These are phyloP conservation scores for Melopsittacus undulatus DNA, from an alignment of 2,797 vertebrate species.

Conservation along the genomic window DNA sequence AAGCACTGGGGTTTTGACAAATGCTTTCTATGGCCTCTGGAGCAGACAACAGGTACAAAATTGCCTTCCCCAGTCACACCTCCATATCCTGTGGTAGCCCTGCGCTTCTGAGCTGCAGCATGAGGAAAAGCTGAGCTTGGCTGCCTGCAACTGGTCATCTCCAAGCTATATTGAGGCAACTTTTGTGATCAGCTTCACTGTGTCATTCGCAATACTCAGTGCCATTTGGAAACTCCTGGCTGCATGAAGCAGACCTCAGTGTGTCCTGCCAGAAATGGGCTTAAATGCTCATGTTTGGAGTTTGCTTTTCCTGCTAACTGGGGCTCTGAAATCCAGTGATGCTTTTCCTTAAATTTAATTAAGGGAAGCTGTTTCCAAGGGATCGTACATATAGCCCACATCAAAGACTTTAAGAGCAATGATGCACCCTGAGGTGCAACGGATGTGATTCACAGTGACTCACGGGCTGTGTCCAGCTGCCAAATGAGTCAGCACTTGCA, in stretches of 20 bases:
- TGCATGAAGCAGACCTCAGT: not conserved
- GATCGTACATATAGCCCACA: not conserved
- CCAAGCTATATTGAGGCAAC: not conserved
- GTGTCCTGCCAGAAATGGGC: not conserved
- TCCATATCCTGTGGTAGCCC: not conserved
- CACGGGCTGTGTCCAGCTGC: not conserved
- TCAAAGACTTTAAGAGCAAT: not conserved
- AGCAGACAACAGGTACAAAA: not conserved
- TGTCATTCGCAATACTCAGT: not conserved
- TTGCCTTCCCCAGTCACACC: not conserved
- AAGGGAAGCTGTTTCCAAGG: constrained; percentile 32
- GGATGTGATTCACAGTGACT: constrained; percentile 13
- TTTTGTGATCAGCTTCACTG: not conserved
- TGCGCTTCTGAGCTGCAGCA: not conserved
- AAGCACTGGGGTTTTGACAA: not conserved
- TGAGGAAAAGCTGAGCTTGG: not conserved
- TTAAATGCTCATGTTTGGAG: not conserved
- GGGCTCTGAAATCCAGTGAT: not conserved
- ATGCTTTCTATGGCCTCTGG: not conserved
- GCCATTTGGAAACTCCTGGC: not conserved
- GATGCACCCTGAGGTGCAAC: not conserved
- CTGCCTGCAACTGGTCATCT: not conserved
- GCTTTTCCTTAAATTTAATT: constrained; percentile 37
- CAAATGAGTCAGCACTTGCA: constrained; percentile 18
- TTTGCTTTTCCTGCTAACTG: not conserved